Evolutionary conservation across 1,140 invertebrate genomes (phyloP).

Genomic region (Penaeus japonicus): DNA sequence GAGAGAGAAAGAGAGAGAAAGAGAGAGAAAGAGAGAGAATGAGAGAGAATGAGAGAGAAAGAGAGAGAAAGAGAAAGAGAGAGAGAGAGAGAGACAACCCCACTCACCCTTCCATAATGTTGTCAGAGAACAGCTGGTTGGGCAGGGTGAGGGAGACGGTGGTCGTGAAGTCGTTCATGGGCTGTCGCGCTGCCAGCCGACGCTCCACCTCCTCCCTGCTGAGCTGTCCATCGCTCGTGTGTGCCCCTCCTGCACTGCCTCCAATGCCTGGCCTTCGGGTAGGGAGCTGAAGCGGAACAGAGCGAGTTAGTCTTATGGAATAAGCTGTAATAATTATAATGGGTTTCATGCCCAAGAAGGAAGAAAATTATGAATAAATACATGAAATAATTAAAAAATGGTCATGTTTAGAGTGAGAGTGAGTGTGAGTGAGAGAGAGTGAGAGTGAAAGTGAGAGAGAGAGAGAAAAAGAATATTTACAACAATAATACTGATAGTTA

Average conservation of each 20-base stretch:
- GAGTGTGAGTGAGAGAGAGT: neutral
- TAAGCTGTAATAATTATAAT: too few species aligned
- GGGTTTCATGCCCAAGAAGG: too few species aligned
- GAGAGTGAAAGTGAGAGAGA: neutral
- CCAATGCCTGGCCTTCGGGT: neutral
- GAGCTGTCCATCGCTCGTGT: constrained; percentile 79
- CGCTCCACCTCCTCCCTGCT: constrained; percentile 90
- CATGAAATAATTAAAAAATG: too few species aligned
- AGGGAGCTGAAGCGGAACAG: neutral
- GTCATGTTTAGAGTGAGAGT: neutral
- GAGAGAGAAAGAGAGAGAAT: too few species aligned
- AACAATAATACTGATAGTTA: neutral
- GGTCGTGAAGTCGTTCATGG: constrained; percentile 65
- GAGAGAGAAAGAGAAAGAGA: too few species aligned
- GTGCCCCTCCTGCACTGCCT: constrained; percentile 26
- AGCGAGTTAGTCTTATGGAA: too few species aligned
- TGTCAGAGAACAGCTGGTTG: constrained; percentile 58
- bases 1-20: too few species aligned
- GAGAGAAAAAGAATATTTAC: neutral
- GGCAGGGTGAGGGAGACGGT: constrained; percentile 56
- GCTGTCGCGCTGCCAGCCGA: constrained; percentile 85
- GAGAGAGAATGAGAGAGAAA: neutral
- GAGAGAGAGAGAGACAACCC: neutral
- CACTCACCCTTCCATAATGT: constrained; percentile 57
- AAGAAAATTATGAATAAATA: too few species aligned